Evolutionary conservation across 2,113 vertebrate species (phyloP), one percentile per base, ranked within the genome.

Genomic region (Cynocephalus volans): DNA sequence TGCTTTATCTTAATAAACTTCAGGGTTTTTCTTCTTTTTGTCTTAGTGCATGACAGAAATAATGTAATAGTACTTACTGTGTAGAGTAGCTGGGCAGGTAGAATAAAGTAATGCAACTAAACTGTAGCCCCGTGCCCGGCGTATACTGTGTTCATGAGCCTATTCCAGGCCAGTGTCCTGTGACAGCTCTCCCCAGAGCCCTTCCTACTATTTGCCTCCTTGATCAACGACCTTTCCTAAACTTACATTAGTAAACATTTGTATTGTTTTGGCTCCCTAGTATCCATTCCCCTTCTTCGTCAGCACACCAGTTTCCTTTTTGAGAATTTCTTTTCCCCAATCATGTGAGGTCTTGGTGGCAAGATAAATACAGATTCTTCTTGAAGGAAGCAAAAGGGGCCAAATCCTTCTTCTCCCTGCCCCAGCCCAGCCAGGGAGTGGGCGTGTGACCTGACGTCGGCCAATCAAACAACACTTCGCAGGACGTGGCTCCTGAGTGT

Each of bases 31-130:
- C n/a, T 19, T 70, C 76, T 64, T 80, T 93, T 76, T 6, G 73
- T 85, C 21, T 93, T 73, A 87, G 26, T 28, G 8, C 77, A 92
- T 91, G 48, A 82, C 45, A 93, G 80, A 97, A 93, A 92, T 79
- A 79, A 52, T 26, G 36, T 15, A 45, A 72, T 3, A 80, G 26
- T 64, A 21, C n/a, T 89, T 77, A 64, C 15, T 45, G 26, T 11
- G 41, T 14, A 88, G 70, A 36, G 24, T 8, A 36, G 24, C 6
- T 65, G 24, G 15, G 19, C 8, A 81, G 36, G 62, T n/a, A 85
- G 41, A 72, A 58, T 76, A 77, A 33, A 82, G 21, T 17, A 85
- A 76, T n/a, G 15, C 9, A 33, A 36, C n/a, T 62, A 65, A 90
- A 36, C 45, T 33, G 10, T 2, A 62, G 41, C 28, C 33, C 28